Base-by-base conservation (phyloP, 2,113 vertebrate species). In the Pelusios castaneus region DNA sequence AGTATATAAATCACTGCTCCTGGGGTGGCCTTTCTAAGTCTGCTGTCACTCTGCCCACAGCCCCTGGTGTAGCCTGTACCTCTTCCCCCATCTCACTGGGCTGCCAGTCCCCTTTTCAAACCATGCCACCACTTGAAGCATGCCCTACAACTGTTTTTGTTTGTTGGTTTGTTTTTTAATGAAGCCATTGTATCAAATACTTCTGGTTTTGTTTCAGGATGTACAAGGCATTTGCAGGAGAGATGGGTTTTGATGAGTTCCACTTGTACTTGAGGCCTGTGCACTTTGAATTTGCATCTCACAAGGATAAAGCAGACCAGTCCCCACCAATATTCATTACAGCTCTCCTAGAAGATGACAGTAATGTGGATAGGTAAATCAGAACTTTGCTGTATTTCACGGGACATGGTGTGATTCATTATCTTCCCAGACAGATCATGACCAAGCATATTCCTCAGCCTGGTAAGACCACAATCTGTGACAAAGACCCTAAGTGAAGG, bases 201-300 rank as follows among this genome's bases (percentile, higher is more conserved):
- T 13, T 55, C 21, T 60, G 22, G 0, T 25, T 84, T 21, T 63
- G 0, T 82, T 93, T 84, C 92, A 98, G 98, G 80, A 95, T 98
- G 29, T 99, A 98, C 87, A 98, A 97, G 63, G 86, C 92, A 67
- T 90, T 98, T 95, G 97, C 97, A 2, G 70, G 54, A 52, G 97
- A 98, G 91, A 97, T 97, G 96, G 97, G 97, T 86, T 98, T 98
- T 70, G 97, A 96, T 73, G 97, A 98, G 55, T 98, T 97, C 95
- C 98, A 98, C 91, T 94, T 98, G 54, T 95, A 98, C 55, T 82
- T 99, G 97, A 97, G 98, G 52, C 97, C 98, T 0, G 47, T 97
- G 89, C 95, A 92, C 87, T 98, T 99, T 51, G 95, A 98, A 92
- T 97, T 95, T 83, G 96, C 97, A 86, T 91, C 97, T 70, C 94